These are phyloP conservation scores for Stomatorhinus ivindoensis DNA, from an alignment of 2,113 vertebrate genomes.

Conservation along the genomic window DNA sequence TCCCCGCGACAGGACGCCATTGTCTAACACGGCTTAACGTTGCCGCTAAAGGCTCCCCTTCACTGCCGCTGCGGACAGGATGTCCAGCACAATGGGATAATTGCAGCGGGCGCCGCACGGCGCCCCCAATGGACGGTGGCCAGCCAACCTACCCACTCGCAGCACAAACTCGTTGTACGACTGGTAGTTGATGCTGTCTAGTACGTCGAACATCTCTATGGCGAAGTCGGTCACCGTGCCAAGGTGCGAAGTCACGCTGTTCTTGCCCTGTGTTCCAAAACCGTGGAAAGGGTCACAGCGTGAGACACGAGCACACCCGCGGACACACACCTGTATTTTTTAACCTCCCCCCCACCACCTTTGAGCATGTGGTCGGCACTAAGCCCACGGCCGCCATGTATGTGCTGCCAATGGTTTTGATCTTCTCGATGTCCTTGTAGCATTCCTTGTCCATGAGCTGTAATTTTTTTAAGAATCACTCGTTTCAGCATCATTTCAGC, in stretches of 20 bases:
- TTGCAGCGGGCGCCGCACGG: conserved; percentile 34
- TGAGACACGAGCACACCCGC: neutral
- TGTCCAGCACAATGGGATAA: conserved; percentile 54
- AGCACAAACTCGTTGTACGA: conserved; percentile 98
- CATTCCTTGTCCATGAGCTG: conserved; percentile 97
- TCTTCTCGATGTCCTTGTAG: conserved; percentile 96
- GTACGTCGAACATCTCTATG: conserved; percentile 93
- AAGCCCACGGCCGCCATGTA: conserved; percentile 97
- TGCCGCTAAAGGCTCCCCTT: conserved; percentile 44
- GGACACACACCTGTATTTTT: neutral
- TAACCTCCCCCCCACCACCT: conserved; percentile 49
- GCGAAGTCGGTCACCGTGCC: conserved; percentile 91
- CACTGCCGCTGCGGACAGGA: conserved; percentile 50
- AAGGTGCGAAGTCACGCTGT: conserved; percentile 82
- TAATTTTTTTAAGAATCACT: neutral
- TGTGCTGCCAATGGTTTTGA: conserved; percentile 97
- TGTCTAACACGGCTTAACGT: conserved; percentile 23
- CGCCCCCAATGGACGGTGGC: neutral
- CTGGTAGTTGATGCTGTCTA: conserved; percentile 98
- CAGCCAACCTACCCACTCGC: conserved; percentile 80
- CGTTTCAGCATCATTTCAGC: neutral
- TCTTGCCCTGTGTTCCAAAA: conserved; percentile 66
- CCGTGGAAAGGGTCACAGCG: neutral
- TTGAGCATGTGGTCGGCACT: conserved; percentile 80
- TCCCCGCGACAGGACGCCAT: conserved; percentile 47